phyloP scores from a whole-genome alignment of 1,140 invertebrate species.

The Vollenhovia emeryi region DNA sequence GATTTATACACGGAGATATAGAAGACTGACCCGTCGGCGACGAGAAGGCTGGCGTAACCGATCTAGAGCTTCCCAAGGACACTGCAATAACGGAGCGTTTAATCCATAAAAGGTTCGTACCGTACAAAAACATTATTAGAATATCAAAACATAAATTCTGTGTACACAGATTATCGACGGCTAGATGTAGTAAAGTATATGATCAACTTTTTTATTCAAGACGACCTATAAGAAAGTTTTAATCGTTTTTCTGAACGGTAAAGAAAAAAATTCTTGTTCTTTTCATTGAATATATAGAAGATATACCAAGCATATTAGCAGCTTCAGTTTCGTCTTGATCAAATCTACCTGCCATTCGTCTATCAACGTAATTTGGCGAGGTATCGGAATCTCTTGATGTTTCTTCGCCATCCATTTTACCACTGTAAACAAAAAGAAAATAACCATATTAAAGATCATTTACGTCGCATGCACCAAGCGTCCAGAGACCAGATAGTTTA shows the following conservation, averaged over 20 bases:
- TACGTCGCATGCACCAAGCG: neutral
- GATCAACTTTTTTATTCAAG: neutral
- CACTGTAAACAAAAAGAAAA: conserved; percentile 69
- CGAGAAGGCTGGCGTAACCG: conserved; percentile 94
- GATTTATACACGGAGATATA: conserved; percentile 88
- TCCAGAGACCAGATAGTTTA: neutral
- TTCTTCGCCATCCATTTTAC: conserved; percentile 93
- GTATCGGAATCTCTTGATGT: conserved; percentile 95
- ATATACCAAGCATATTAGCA: conserved; percentile 96
- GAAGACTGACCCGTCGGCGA: conserved; percentile 90
- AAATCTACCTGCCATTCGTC: conserved; percentile 91
- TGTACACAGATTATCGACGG: neutral
- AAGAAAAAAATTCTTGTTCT: neutral
- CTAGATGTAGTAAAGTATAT: neutral
- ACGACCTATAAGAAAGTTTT: neutral
- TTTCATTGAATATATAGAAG: conserved; percentile 13
- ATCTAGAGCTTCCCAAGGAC: conserved; percentile 95
- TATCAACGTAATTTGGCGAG: conserved; percentile 91
- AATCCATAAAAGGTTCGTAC: neutral
- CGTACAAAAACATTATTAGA: neutral
- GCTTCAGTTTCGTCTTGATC: conserved; percentile 98
- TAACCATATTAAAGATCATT: neutral
- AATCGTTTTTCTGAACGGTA: conserved; percentile 26
- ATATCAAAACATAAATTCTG: neutral
- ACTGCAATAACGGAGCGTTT: conserved; percentile 86